Evolutionary conservation across 2,113 vertebrate species (phyloP).

Genomic region (Spheniscus mendiculus): DNA sequence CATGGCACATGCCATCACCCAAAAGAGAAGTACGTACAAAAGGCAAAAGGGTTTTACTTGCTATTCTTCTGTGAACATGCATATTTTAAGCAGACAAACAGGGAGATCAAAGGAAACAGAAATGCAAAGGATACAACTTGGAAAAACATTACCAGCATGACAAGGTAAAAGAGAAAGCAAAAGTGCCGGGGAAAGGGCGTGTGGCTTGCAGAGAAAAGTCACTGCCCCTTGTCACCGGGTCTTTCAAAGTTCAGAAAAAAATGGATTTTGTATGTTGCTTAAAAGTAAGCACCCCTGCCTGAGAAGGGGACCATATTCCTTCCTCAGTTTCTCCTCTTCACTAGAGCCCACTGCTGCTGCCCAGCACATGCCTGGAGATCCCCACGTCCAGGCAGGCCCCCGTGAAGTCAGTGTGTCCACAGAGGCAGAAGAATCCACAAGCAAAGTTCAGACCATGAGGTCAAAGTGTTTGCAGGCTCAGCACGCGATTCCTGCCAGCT

Average conservation of each 20-base stretch:
- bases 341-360: accelerated
- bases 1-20: background rate
- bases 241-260: background rate
- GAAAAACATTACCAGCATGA: background rate
- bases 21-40: background rate
- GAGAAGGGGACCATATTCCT: background rate
- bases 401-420: background rate
- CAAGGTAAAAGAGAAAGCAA: background rate
- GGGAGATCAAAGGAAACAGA: constrained; percentile 16
- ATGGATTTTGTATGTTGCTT: background rate
- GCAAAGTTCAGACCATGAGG: background rate
- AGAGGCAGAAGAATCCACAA: background rate
- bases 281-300: background rate
- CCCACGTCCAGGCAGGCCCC: background rate
- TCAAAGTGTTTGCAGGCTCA: background rate
- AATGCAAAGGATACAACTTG: background rate
- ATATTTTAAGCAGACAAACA: constrained; percentile 22
- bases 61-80: background rate
- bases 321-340: background rate
- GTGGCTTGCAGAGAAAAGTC: background rate
- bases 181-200: background rate
- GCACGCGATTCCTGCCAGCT: background rate
- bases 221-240: background rate
- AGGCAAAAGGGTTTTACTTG: background rate
- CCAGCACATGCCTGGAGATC: background rate